Evolutionary conservation across 2,797 vertebrate genomes (phyloP).

Genomic region (Gallinago nigripennis): DNA sequence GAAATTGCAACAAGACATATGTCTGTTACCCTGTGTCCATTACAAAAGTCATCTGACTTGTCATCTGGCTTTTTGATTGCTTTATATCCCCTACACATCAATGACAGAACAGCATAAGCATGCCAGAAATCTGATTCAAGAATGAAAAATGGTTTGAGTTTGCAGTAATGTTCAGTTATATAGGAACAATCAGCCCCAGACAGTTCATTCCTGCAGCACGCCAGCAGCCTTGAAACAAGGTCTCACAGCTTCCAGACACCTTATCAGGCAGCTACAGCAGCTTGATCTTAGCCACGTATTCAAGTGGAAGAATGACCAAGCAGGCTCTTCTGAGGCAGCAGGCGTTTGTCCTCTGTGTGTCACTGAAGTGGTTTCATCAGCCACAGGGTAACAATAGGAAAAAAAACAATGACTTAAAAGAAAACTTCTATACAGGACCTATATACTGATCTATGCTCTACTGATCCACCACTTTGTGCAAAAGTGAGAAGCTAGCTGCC

Average conservation of each 20-base stretch:
- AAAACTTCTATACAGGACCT: not conserved
- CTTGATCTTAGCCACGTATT: not conserved
- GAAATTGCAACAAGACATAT: not conserved
- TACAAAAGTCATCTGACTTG: not conserved
- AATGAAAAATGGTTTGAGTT: not conserved
- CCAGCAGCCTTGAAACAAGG: not conserved
- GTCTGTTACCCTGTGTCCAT: not conserved
- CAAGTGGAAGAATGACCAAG: not conserved
- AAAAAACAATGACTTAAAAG: not conserved
- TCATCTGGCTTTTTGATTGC: not conserved
- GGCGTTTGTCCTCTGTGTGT: not conserved
- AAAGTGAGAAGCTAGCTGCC: accelerated
- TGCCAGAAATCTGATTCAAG: not conserved
- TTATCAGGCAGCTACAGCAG: not conserved
- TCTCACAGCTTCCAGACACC: not conserved
- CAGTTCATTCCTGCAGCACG: not conserved
- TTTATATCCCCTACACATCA: not conserved
- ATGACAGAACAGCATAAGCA: not conserved
- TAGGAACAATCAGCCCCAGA: not conserved
- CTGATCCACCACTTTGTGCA: not conserved
- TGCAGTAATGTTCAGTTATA: not conserved
- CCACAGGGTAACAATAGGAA: not conserved
- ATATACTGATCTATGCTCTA: not conserved
- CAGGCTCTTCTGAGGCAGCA: not conserved
- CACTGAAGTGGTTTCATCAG: not conserved